phyloP scores from a whole-genome alignment of 2,797 vertebrate species.

The Sebastes dallii region DNA sequence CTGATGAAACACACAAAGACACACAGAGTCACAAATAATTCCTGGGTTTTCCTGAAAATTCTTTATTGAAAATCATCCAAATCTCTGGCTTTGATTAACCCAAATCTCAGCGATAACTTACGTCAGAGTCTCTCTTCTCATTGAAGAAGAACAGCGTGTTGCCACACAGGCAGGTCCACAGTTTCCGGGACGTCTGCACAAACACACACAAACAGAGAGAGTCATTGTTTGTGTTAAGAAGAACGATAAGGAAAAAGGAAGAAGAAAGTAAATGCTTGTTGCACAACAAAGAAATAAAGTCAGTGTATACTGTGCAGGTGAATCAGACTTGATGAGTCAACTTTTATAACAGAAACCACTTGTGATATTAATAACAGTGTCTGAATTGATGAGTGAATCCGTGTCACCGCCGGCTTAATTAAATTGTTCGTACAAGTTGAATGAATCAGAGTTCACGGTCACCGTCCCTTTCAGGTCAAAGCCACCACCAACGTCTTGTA shows the following conservation, averaged over 20 bases:
- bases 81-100: neutral
- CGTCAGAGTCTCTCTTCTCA: conserved; percentile 78
- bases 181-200: conserved; percentile 76
- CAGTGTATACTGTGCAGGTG: neutral
- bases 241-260: neutral
- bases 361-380: neutral
- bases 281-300: neutral
- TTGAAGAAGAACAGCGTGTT: conserved; percentile 84
- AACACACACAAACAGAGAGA: neutral
- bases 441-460: neutral
- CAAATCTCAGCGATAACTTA: conserved; percentile 55
- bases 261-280: neutral
- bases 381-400: no score
- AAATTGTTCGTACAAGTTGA: neutral
- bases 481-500: no score
- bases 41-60: neutral
- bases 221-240: neutral
- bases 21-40: neutral
- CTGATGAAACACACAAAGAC: conserved; percentile 68
- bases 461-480: neutral
- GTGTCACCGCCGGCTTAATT: neutral
- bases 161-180: conserved; percentile 87
- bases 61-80: neutral
- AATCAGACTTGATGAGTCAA: conserved; percentile 8
- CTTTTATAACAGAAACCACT: neutral